Conservation (phyloP, 2,888 invertebrate genomes). For the Acheta domesticus region DNA sequence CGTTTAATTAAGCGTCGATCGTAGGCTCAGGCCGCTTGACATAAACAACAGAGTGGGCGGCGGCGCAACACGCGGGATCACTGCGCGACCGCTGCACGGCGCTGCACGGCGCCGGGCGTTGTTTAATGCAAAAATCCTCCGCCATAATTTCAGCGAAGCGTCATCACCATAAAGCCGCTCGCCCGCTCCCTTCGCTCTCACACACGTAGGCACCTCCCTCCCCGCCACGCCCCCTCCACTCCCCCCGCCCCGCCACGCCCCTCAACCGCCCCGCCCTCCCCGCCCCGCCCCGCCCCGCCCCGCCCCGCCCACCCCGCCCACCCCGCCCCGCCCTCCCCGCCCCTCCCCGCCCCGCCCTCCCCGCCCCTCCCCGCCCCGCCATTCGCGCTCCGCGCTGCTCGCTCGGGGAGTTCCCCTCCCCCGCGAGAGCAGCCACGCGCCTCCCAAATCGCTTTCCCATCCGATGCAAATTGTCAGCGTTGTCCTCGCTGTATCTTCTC, state of each 20-base stretch:
- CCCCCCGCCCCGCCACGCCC: neutral
- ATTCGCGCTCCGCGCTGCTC: no score
- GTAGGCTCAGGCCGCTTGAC: neutral
- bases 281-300: neutral
- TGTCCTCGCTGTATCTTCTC: no score
- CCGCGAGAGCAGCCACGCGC: neutral
- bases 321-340: neutral
- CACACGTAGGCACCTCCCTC: neutral
- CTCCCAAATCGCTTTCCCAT: neutral
- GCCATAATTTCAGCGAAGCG: constrained; percentile 18
- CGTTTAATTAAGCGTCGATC: constrained; percentile 2
- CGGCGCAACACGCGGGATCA: neutral
- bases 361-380: neutral
- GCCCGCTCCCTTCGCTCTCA: neutral
- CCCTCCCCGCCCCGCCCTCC: neutral
- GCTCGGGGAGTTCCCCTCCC: no score
- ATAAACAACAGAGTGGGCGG: neutral
- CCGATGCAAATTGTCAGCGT: no score
- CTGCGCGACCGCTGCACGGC: no score
- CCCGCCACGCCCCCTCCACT: neutral
- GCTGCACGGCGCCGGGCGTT: neutral
- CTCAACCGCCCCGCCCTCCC: neutral
- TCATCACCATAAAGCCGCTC: constrained; percentile 18
- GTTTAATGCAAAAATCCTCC: constrained; percentile 9
- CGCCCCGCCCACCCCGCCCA: neutral